Base-by-base conservation (phyloP, 2,888 invertebrate genomes). In the Anoplius nigerrimus region DNA sequence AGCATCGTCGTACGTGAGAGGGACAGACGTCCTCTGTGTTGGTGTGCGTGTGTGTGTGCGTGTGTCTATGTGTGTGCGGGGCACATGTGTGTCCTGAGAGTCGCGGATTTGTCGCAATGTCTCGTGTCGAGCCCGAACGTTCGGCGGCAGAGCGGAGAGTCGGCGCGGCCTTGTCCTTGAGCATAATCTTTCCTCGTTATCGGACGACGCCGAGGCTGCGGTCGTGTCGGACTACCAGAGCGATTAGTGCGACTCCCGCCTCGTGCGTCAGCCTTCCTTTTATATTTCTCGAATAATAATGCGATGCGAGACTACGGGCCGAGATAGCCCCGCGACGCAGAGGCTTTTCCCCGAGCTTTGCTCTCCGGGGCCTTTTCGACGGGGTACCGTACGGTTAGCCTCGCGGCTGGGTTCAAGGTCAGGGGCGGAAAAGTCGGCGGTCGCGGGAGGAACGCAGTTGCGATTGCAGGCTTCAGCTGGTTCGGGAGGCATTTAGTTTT, bases 151-250 rank as follows among this genome's bases (percentile, higher is more conserved):
- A n/a, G 66, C 63, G 68, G 18, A 67, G 57, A 24, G 57, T 46
- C 57, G 58, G 60, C 66, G 65, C 61, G 86, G 87, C 88, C 88
- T 88, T 87, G 87, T 88, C 88, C 88, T 88, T 87, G 87, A 74
- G 76, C 83, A 84, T 87, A 88, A 88, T 87, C 87, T 87, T 84
- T 84, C 76, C 82, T 87, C 85, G 86, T 87, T 88, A 87, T 87
- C 88, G 86, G 86, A 84, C 86, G 85, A 82, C 83, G 85, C 69
- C 81, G 85, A 84, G 84, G 81, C 79, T 76, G 81, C 74, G 78
- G 74, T 76, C 79, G 75, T 76, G 72, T 71, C 75, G 72, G 60
- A 56, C 74, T 66, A 70, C 64, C 72, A 68, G 60, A 63, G 68
- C 76, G 78, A 79, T 79, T 79, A 79, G 74, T 53, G 45, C 34